These are phyloP conservation scores for Papilio machaon DNA, from an alignment of 1,140 invertebrate species.

Conservation along the genomic window DNA sequence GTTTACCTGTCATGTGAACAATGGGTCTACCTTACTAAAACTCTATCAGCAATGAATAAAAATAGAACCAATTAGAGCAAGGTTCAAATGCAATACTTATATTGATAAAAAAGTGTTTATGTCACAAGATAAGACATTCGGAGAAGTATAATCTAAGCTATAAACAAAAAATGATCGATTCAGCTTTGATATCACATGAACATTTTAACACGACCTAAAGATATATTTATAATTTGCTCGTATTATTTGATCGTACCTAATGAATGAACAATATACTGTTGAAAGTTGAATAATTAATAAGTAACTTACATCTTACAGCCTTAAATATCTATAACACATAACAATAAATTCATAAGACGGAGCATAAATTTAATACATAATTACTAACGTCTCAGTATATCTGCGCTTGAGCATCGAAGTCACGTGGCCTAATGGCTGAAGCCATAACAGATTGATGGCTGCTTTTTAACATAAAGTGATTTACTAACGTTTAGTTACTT, in stretches of 20 bases:
- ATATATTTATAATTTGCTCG: not conserved
- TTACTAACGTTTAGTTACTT: slow-evolving; percentile 52
- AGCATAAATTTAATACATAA: slow-evolving; percentile 31
- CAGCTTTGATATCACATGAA: not conserved
- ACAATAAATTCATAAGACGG: slow-evolving; percentile 8
- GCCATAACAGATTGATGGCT: slow-evolving; percentile 44
- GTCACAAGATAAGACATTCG: too few species aligned
- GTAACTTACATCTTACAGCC: not conserved
- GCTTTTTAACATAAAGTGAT: slow-evolving; percentile 52
- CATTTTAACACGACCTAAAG: not conserved
- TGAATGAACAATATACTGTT: not conserved
- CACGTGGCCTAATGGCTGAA: slow-evolving; percentile 44
- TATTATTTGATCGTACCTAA: not conserved
- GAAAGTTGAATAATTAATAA: not conserved
- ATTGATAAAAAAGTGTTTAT: too few species aligned
- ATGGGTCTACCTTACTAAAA: too few species aligned
- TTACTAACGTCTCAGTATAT: slow-evolving; percentile 13
- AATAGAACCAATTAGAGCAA: too few species aligned
- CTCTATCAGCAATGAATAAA: too few species aligned
- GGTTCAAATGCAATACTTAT: too few species aligned
- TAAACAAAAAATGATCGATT: not conserved
- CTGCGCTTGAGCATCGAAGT: slow-evolving; percentile 14
- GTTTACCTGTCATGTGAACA: too few species aligned
- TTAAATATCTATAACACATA: not conserved
- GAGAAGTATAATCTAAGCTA: too few species aligned